Evolutionary conservation across 2,113 vertebrate species (phyloP).

Genomic region (Panthera tigris): DNA sequence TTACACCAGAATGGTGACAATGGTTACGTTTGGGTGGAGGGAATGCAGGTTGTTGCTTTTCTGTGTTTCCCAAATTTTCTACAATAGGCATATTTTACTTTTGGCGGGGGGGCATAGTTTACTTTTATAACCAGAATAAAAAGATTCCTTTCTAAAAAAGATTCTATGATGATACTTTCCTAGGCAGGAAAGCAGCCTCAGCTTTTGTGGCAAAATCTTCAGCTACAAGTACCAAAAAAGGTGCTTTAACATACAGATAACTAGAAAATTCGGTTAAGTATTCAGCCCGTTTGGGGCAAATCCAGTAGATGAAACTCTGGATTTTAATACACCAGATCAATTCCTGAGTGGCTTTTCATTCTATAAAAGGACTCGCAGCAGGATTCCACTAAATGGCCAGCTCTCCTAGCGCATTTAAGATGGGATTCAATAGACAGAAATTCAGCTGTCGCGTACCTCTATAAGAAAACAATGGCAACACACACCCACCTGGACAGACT

Average conservation of each 20-base stretch:
- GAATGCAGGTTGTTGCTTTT: not conserved
- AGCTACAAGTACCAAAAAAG: slow-evolving; percentile 26
- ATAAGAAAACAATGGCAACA: slow-evolving; percentile 16
- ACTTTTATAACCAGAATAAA: slow-evolving; percentile 41
- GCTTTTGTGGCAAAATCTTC: slow-evolving; percentile 42
- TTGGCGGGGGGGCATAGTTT: not conserved
- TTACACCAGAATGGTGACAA: not conserved
- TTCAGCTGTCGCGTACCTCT: slow-evolving; percentile 28
- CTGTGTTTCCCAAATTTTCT: not conserved
- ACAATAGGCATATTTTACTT: not conserved
- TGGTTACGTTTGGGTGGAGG: not conserved
- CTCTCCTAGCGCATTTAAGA: slow-evolving; percentile 42
- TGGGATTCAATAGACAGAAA: slow-evolving; percentile 46
- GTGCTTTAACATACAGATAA: not conserved
- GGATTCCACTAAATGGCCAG: slow-evolving; percentile 58
- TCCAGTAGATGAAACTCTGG: slow-evolving; percentile 27
- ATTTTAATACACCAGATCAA: slow-evolving; percentile 64
- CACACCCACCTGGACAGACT: not conserved
- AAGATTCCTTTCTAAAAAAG: not conserved
- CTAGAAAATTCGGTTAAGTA: slow-evolving; percentile 26
- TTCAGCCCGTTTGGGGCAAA: slow-evolving; percentile 30
- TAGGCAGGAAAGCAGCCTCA: slow-evolving; percentile 5
- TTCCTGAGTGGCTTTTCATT: slow-evolving; percentile 57
- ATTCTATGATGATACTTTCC: not conserved
- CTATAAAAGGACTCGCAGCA: slow-evolving; percentile 64